phyloP scores from a whole-genome alignment of 2,113 vertebrate species.

The Apaloderma vittatum region DNA sequence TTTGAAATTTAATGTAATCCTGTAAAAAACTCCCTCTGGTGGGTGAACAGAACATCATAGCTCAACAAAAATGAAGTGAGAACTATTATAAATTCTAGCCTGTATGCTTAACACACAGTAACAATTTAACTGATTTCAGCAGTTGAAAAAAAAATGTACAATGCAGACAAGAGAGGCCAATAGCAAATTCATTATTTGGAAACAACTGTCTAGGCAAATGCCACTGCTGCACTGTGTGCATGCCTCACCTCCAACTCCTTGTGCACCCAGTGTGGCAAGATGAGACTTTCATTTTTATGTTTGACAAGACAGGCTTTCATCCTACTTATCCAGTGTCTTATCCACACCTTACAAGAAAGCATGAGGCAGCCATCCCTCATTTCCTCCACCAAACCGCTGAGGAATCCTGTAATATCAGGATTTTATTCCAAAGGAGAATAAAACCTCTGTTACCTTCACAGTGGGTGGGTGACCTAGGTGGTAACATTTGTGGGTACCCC shows the following conservation, averaged over 20 bases:
- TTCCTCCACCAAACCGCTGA: background rate
- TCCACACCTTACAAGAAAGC: background rate
- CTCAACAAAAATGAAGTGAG: background rate
- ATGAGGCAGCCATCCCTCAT: background rate
- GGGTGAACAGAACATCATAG: background rate
- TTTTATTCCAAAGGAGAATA: background rate
- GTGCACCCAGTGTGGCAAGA: background rate
- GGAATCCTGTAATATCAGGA: background rate
- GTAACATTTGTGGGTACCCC: background rate
- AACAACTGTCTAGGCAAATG: background rate
- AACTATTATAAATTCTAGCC: background rate
- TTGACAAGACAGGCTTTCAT: background rate
- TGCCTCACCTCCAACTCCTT: background rate
- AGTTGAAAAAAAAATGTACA: background rate
- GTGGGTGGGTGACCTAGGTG: background rate
- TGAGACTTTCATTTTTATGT: background rate
- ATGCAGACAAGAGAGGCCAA: background rate
- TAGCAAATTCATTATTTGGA: background rate
- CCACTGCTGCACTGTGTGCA: background rate
- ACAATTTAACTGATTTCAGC: background rate
- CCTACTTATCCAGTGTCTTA: background rate
- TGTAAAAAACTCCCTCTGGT: background rate
- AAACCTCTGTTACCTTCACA: background rate
- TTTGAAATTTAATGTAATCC: background rate
- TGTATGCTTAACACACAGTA: background rate